Evolutionary conservation across 2,797 vertebrate genomes (phyloP).

Genomic region (Platyrinchus mystaceus): DNA sequence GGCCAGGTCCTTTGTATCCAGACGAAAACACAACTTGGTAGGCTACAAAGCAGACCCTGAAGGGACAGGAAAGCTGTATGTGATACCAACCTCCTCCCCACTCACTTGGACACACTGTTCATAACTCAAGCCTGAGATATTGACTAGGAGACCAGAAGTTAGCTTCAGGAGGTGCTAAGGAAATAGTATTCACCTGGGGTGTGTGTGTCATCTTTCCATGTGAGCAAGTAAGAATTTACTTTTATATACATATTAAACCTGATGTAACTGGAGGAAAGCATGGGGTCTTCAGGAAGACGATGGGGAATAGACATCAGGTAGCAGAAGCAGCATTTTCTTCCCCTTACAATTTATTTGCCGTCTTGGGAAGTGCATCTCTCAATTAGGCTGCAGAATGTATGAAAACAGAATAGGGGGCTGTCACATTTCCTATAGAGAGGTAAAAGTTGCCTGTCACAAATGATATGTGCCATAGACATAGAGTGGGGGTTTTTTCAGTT

Average conservation of each 20-base stretch:
- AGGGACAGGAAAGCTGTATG: neutral
- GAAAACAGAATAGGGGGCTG: neutral
- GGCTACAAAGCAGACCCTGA: too few species aligned
- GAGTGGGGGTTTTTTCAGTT: neutral
- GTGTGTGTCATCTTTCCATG: neutral
- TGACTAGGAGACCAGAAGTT: rapidly evolving
- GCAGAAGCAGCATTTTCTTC: neutral
- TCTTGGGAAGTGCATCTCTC: neutral
- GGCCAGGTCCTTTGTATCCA: neutral
- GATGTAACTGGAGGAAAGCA: neutral
- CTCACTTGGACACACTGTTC: rapidly evolving
- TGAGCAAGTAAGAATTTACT: neutral
- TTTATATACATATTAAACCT: neutral
- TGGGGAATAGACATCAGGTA: neutral
- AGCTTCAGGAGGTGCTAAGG: neutral
- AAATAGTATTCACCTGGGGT: neutral
- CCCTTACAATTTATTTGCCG: rapidly evolving
- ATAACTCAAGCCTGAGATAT: neutral
- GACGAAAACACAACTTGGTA: neutral
- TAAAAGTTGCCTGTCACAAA: neutral
- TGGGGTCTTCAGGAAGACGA: neutral
- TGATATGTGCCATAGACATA: neutral
- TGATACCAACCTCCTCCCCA: neutral
- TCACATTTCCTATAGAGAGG: neutral
- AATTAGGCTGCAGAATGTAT: neutral